Conservation (phyloP, 2,797 vertebrate genomes). For the Gouania willdenowi region DNA sequence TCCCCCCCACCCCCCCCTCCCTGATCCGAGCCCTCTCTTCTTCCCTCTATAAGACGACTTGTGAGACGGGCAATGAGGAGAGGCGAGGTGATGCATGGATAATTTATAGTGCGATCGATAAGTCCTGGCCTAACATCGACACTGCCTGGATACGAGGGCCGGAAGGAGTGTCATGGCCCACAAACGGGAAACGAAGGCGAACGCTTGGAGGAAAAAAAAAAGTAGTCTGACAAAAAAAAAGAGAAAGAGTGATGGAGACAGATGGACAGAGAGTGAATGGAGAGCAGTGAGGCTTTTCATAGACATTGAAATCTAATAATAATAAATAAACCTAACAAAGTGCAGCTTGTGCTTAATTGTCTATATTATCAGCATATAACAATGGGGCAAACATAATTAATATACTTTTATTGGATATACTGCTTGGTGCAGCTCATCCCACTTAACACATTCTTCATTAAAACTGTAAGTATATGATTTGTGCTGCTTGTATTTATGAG, state of each 20-base stretch:
- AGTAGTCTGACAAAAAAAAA: no score
- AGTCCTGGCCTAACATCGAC: constrained; percentile 75
- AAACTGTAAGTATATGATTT: no score
- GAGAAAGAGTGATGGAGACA: constrained; percentile 25
- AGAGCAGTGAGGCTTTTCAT: neutral
- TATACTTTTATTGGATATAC: no score
- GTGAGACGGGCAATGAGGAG: constrained; percentile 47
- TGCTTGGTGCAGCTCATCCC: no score
- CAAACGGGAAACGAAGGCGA: constrained; percentile 39
- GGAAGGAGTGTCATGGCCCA: constrained; percentile 67
- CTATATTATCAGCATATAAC: no score
- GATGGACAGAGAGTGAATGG: constrained; percentile 1
- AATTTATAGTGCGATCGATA: constrained; percentile 76
- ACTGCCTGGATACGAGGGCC: constrained; percentile 74
- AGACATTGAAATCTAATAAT: no score
- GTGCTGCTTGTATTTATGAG: no score
- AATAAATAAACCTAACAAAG: no score
- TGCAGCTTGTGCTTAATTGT: no score
- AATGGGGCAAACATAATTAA: no score
- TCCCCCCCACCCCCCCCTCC: constrained; percentile 44
- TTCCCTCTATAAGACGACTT: constrained; percentile 56
- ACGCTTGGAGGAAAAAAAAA: no score
- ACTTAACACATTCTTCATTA: no score
- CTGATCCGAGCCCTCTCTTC: constrained; percentile 47
- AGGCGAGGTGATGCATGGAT: constrained; percentile 67